phyloP scores from a whole-genome alignment of 2,797 vertebrate species.

The Chromis chromis region DNA sequence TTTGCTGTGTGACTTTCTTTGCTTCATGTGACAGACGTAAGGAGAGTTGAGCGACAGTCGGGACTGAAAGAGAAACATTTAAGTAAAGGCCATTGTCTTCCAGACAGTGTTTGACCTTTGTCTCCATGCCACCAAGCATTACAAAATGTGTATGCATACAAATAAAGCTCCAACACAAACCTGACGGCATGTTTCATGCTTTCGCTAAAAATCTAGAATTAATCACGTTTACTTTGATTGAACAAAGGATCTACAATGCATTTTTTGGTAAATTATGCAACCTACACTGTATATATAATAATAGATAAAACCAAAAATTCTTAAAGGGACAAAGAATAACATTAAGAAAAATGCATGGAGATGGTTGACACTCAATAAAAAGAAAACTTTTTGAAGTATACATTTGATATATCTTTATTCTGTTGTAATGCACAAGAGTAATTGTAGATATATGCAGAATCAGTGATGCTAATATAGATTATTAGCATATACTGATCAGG shows the following conservation, averaged over 20 bases:
- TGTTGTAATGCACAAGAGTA: no score
- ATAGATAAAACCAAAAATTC: no score
- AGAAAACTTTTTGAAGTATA: no score
- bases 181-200: background rate
- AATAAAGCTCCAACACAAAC: slow-evolving; percentile 13
- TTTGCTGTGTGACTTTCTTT: background rate
- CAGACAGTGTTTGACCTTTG: slow-evolving; percentile 70
- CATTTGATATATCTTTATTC: no score
- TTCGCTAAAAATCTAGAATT: background rate
- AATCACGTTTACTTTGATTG: background rate
- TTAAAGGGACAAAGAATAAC: no score
- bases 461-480: no score
- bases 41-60: background rate
- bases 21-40: slow-evolving; percentile 4
- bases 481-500: no score
- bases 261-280: no score
- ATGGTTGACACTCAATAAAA: no score
- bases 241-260: background rate
- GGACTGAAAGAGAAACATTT: slow-evolving; percentile 33
- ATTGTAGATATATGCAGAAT: no score
- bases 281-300: no score
- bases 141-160: slow-evolving; percentile 31
- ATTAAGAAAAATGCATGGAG: no score
- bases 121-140: slow-evolving; percentile 36
- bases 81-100: slow-evolving; percentile 54